Percentiles rank a stretch among this genome's conserved stretches.
Evolutionary conservation across 1,140 invertebrate genomes (phyloP).

Genomic region (Zaprionus vittiger): DNA sequence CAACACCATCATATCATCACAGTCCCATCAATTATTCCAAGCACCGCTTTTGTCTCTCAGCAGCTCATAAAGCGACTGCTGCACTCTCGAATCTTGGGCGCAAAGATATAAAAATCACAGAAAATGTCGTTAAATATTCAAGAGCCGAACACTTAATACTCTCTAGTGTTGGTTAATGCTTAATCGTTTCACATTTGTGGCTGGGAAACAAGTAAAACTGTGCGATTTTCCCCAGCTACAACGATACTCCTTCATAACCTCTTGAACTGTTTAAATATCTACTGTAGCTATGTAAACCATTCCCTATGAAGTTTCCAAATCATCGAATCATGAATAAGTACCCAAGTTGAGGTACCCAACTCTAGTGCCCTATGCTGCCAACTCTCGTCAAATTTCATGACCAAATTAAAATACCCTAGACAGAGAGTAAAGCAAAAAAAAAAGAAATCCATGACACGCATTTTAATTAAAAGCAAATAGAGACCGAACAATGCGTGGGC

Average conservation of each 20-base stretch:
- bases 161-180: background rate
- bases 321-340: too few relatives aligned
- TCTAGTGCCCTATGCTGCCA: background rate
- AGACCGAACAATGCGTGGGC: conserved; percentile 34
- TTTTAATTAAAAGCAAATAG: conserved; percentile 83
- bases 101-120: conserved; percentile 42
- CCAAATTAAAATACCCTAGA: conserved; percentile 1
- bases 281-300: background rate
- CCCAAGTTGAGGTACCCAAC: too few relatives aligned
- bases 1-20: conserved; percentile 41
- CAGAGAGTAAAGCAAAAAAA: conserved; percentile 21
- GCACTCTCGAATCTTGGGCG: conserved; percentile 62
- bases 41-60: conserved; percentile 40
- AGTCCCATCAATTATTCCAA: conserved; percentile 66
- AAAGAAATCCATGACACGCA: conserved; percentile 73
- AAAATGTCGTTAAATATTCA: background rate
- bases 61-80: conserved; percentile 60
- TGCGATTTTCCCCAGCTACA: background rate
- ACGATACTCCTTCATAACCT: background rate
- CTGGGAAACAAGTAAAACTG: background rate
- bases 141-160: conserved; percentile 1
- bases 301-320: too few relatives aligned
- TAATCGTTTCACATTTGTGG: background rate
- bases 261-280: background rate
- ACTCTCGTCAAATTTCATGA: conserved; percentile 7